phyloP scores from a whole-genome alignment of 2,888 invertebrate genomes.

The Nymphalis polychloros region DNA sequence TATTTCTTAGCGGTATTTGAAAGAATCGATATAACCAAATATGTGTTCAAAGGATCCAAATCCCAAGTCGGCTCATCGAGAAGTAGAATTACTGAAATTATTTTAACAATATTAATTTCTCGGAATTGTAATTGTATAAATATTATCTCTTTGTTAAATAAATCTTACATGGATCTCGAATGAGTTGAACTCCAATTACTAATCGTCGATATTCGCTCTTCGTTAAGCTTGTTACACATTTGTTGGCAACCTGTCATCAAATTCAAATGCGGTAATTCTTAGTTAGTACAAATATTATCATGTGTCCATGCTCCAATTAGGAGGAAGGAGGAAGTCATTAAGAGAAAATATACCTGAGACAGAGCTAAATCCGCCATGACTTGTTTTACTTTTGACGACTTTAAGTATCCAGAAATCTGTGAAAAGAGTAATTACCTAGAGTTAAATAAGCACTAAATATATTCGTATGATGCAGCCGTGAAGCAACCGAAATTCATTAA shows the following conservation, averaged over 20 bases:
- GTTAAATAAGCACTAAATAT: no score
- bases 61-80: constrained; percentile 97
- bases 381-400: constrained; percentile 93
- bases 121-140: neutral
- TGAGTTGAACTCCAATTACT: constrained; percentile 94
- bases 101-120: constrained; percentile 1
- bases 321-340: no score
- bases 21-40: constrained; percentile 95
- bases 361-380: constrained; percentile 96
- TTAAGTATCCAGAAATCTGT: constrained; percentile 87
- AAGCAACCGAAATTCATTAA: neutral
- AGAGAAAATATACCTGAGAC: constrained; percentile 82
- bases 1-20: constrained; percentile 95
- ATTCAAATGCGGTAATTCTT: neutral
- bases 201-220: constrained; percentile 94
- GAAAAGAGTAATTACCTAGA: constrained; percentile 36
- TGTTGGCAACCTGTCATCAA: constrained; percentile 85
- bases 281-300: neutral
- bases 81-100: constrained; percentile 87
- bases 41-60: constrained; percentile 96
- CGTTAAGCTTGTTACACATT: constrained; percentile 91
- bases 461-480: no score
- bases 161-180: constrained; percentile 92
- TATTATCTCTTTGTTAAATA: neutral
- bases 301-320: no score